Evolutionary conservation across 2,888 invertebrate species (phyloP).

Genomic region (Xylophagus ater): DNA sequence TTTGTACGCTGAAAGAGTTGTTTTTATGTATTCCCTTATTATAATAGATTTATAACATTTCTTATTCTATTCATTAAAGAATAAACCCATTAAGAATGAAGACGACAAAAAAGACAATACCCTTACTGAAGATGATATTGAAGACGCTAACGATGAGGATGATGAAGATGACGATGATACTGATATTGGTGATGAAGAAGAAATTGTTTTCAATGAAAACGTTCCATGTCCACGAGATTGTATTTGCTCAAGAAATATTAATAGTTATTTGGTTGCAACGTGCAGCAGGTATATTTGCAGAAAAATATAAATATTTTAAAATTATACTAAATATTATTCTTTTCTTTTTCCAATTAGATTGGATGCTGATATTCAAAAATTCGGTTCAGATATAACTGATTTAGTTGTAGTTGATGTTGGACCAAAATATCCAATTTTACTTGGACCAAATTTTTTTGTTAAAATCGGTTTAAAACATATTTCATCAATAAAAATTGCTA

Average conservation of each 20-base stretch:
- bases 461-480: slow-evolving; percentile 53
- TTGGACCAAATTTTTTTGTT: slow-evolving; percentile 50
- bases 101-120: slow-evolving; percentile 15
- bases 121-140: slow-evolving; percentile 20
- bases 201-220: slow-evolving; percentile 32
- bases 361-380: slow-evolving; percentile 53
- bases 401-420: slow-evolving; percentile 54
- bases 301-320: neutral
- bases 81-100: slow-evolving; percentile 8
- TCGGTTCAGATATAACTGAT: slow-evolving; percentile 54
- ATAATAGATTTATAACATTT: neutral
- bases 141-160: slow-evolving; percentile 23
- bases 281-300: slow-evolving; percentile 46
- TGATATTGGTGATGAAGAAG: slow-evolving; percentile 29
- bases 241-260: slow-evolving; percentile 46
- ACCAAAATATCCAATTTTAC: slow-evolving; percentile 45
- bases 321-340: neutral
- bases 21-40: neutral
- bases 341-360: slow-evolving; percentile 31
- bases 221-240: slow-evolving; percentile 53
- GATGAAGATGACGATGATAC: slow-evolving; percentile 26
- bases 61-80: neutral
- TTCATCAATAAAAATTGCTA: slow-evolving; percentile 55
- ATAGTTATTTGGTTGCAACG: slow-evolving; percentile 50
- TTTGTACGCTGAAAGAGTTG: neutral